phyloP scores from a whole-genome alignment of 2,113 vertebrate genomes.

The Tympanuchus pallidicinctus region DNA sequence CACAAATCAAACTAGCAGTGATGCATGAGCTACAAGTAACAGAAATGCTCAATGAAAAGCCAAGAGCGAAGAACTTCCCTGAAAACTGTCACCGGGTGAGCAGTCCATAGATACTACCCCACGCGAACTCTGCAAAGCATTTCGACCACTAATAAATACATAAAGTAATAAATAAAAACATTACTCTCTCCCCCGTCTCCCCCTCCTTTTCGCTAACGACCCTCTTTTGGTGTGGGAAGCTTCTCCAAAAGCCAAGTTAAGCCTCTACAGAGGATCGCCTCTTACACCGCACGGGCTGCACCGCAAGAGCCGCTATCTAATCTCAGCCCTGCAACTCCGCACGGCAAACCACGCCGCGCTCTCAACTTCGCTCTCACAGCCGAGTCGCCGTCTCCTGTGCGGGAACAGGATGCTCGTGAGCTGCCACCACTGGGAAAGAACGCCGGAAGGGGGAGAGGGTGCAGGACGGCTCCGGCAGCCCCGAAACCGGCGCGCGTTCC shows the following conservation, averaged over 20 bases:
- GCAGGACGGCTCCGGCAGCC: neutral
- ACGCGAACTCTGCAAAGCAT: neutral
- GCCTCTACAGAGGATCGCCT: neutral
- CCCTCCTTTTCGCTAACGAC: no score
- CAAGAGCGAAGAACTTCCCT: neutral
- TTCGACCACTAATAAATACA: neutral
- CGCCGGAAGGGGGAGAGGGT: neutral
- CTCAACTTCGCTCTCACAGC: neutral
- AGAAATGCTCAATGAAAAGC: neutral
- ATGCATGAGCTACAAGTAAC: rapidly evolving
- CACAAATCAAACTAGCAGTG: neutral
- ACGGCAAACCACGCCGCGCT: rapidly evolving
- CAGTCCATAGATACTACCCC: no score
- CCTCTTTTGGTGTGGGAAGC: neutral
- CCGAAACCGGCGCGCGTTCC: rapidly evolving
- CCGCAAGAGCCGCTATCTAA: no score
- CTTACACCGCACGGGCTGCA: neutral
- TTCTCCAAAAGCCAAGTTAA: neutral
- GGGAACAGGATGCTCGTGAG: rapidly evolving
- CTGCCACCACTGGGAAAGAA: rapidly evolving
- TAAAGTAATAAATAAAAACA: no score
- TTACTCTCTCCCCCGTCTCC: neutral
- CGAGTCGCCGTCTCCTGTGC: neutral
- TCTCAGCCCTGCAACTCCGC: neutral
- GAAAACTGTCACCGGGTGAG: neutral